Evolutionary conservation across 2,797 vertebrate genomes (phyloP), one percentile per base, ranked within the genome.

Genomic region (Anolis apletophallus): DNA sequence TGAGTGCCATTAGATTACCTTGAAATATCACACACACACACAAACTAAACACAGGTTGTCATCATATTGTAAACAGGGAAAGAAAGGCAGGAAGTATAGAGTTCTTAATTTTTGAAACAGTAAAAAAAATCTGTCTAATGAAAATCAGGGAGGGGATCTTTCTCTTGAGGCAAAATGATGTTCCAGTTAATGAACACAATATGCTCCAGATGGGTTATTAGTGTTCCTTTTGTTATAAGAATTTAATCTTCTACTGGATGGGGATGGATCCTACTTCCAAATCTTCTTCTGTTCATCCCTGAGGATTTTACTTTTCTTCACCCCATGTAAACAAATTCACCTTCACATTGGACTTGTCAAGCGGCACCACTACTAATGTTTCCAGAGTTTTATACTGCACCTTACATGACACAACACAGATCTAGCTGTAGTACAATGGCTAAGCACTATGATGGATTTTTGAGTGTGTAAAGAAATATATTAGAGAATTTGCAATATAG

Each of bases 151-250:
- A 6, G 11, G 7, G 67, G 91, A 46, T 85, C 52, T 29, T 78
- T 90, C 91, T 91, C 87, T 69, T 21, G 77, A 93, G 80, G 84
- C 88, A 94, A 93, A 85, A 93, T 93, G 90, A 83, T 46, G 90
- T 90, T 92, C 81, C 86, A 77, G 80, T 88, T 88, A 90, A 86
- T 90, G 91, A 88, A 87, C 75, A 94, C 89, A 92, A 83, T 76
- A 87, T 83, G 46, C 57, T 91, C 85, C 93, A 90, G 80, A 86
- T 91, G 78, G 29, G 3, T 1, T 93, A 82, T 87, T 79, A 86
- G 40, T 23, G 0, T 89, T 93, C 86, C 14, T 80, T 93, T 91
- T 0, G 0, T 80, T 80, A 87, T 91, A 91, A 74, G 34, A 84
- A 34, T 0, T 0, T 36, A 19, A 16, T 87, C 46, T 85, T 80